Evolutionary conservation across 2,797 vertebrate genomes (phyloP), one percentile per base, ranked within the genome.

Genomic region (Cyclopterus lumpus): DNA sequence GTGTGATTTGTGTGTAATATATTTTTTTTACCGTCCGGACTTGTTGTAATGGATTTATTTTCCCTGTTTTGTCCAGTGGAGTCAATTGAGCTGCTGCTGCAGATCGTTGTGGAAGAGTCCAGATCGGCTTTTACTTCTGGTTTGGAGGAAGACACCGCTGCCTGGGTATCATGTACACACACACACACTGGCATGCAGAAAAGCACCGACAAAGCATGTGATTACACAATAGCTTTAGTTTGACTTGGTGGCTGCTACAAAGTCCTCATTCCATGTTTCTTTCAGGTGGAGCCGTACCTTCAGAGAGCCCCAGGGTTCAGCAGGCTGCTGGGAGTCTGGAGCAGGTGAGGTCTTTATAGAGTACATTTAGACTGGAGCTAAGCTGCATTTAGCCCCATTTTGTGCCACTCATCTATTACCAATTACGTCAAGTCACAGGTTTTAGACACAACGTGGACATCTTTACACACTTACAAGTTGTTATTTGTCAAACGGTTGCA

Each of bases 11-110:
- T 38, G 15, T 54, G 26, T 5, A 12, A 24, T 3, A 48, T 8
- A 9, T 3, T 20, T 20, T 7, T 34, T 8, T 51, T 1, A 28
- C 26, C 22, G 20, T 67, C 28, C 14, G 34, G 51, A 38, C 7
- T 26, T 69, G 28, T 26, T 69, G 28, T 65, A 18, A 71, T 49
- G 1, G 1, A 28, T 9, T 16, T 20, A 42, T 80, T 46, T 79
- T 30, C 55, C 75, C 53, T 3, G 6, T 8, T 76, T 82, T 74
- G 46, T 85, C 11, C 73, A 96, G 95, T 86, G 62, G 88, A 94
- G 74, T 91, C 80, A 0, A 70, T 95, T 42, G 86, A 94, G 86
- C 79, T 96, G 77, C 91, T 95, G 75, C 83, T 95, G 76, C 95
- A 95, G 87, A 90, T 95, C 2, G 53, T 93, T 26, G 81, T 95